Conservation (phyloP, 1,140 invertebrate species). For the Drosophila ogumai region DNA sequence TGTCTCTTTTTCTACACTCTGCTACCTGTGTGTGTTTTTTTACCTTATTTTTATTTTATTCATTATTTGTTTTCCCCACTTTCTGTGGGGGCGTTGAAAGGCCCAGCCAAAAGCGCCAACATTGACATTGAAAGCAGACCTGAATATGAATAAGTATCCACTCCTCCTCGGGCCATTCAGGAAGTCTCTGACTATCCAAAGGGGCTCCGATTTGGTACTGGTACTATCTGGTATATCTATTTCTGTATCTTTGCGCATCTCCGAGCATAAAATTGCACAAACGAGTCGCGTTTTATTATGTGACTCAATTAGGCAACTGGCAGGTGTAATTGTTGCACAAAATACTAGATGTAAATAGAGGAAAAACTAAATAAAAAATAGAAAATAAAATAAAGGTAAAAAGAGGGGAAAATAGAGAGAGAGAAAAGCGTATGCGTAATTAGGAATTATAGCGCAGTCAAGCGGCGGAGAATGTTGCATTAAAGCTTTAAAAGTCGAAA, state of each 20-base stretch:
- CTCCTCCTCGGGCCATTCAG: conserved; percentile 16
- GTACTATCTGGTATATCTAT: not conserved
- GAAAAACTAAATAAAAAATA: not conserved
- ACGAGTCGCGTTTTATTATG: conserved; percentile 48
- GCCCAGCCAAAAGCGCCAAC: conserved; percentile 33
- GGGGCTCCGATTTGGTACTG: not conserved
- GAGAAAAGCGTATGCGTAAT: conserved; percentile 10
- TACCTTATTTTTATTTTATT: conserved; percentile 1
- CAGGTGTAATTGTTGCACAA: conserved; percentile 33
- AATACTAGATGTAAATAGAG: not conserved
- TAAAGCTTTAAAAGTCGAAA: not conserved
- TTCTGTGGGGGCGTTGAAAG: conserved; percentile 56
- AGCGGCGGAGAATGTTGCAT: not conserved
- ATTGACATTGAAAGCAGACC: conserved; percentile 68
- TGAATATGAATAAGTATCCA: conserved; percentile 36
- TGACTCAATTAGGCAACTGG: conserved; percentile 63
- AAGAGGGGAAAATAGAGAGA: not conserved
- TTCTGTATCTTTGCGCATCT: conserved; percentile 37
- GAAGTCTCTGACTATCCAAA: conserved; percentile 32
- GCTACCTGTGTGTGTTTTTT: conserved; percentile 1
- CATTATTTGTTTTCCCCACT: conserved; percentile 17
- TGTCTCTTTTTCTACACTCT: too few species aligned
- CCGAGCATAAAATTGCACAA: conserved; percentile 57
- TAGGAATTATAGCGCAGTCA: conserved; percentile 7
- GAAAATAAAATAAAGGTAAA: not conserved